These are phyloP conservation scores for Argya squamiceps DNA, from an alignment of 2,797 vertebrate genomes.

Conservation along the genomic window DNA sequence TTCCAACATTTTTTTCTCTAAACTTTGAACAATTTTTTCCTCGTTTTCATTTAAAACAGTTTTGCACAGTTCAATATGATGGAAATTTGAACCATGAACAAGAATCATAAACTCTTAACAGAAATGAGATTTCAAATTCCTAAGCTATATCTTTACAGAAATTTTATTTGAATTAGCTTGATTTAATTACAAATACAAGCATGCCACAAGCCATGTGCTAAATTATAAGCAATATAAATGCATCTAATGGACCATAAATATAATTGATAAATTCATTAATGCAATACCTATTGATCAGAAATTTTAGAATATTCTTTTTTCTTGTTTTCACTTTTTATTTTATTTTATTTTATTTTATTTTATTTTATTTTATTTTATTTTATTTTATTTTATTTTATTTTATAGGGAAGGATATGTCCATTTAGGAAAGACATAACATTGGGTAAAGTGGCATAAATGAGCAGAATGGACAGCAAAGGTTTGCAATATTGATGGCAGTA, in stretches of 20 bases:
- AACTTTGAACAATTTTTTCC: background rate
- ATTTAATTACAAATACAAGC: background rate
- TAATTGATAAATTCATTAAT: background rate
- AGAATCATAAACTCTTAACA: background rate
- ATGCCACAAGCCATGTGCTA: background rate
- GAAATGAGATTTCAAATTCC: background rate
- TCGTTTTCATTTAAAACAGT: background rate
- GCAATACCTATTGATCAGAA: background rate
- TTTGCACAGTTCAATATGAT: background rate
- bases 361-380: background rate
- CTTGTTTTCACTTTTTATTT: background rate
- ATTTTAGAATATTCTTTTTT: background rate
- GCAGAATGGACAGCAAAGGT: background rate
- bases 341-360: background rate
- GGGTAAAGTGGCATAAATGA: background rate
- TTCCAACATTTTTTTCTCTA: background rate
- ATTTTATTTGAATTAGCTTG: background rate
- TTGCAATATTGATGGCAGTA: background rate
- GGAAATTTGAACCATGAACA: background rate
- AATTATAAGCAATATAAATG: background rate
- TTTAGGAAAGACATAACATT: background rate
- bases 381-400: background rate
- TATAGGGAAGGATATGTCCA: background rate
- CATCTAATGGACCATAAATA: background rate
- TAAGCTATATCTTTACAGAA: background rate